Evolutionary conservation across 1,140 invertebrate genomes (phyloP).

Genomic region (Arion vulgaris): DNA sequence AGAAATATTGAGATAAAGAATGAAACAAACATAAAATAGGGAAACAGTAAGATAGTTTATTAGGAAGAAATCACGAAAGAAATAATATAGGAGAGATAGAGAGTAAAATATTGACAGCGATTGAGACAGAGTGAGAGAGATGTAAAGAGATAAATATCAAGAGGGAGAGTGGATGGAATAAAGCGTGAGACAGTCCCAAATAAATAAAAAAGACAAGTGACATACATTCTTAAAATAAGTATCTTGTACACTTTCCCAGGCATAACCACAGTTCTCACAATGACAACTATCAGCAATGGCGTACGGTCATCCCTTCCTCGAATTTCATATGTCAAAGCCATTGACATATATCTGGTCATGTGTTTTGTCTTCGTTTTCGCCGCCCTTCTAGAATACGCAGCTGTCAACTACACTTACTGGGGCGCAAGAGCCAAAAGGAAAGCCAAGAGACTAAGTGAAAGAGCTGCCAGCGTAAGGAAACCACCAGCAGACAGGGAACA

Average conservation of each 20-base stretch:
- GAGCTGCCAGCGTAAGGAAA: slow-evolving; percentile 41
- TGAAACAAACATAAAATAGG: no score
- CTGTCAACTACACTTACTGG: slow-evolving; percentile 99
- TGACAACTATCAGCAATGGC: slow-evolving; percentile 99
- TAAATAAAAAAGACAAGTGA: no score
- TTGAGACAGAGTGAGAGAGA: no score
- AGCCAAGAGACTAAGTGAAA: slow-evolving; percentile 69
- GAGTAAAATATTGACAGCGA: no score
- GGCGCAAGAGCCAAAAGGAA: slow-evolving; percentile 92
- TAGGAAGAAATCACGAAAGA: no score
- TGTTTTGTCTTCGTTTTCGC: slow-evolving; percentile 99
- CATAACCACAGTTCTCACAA: slow-evolving; percentile 97
- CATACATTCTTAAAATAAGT: no score
- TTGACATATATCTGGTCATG: slow-evolving; percentile 98
- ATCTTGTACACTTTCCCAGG: slow-evolving; percentile 81
- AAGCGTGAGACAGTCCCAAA: no score
- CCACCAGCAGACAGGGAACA: slow-evolving; percentile 20
- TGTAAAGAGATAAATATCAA: no score
- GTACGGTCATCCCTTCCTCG: slow-evolving; percentile 94
- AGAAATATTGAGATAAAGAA: no score
- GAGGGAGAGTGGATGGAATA: no score
- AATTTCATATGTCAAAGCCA: slow-evolving; percentile 97
- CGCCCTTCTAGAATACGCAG: slow-evolving; percentile 95
- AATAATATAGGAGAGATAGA: no score
- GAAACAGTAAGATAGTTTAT: no score